phyloP scores from a whole-genome alignment of 2,888 invertebrate genomes.

The Dolichopus griseipennis region DNA sequence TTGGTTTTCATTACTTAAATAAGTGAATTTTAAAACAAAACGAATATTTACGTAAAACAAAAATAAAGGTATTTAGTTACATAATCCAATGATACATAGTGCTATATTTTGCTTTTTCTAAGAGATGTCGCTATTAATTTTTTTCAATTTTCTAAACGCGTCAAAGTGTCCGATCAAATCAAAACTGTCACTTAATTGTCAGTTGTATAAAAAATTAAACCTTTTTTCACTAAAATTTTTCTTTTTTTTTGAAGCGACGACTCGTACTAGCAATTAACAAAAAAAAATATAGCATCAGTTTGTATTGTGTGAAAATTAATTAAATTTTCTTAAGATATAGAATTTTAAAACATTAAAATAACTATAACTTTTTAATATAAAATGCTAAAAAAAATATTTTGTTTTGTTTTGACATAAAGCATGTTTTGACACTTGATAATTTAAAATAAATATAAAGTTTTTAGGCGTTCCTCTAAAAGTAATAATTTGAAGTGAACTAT shows the following conservation, averaged over 20 bases:
- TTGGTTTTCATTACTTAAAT: too few relatives aligned
- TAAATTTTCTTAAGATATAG: neutral
- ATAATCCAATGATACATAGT: too few relatives aligned
- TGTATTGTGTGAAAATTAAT: neutral
- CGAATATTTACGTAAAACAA: too few relatives aligned
- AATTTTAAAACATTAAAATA: neutral
- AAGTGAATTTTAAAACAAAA: too few relatives aligned
- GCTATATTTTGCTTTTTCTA: too few relatives aligned
- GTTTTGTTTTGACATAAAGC: slow-evolving; percentile 6
- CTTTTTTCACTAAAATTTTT: neutral
- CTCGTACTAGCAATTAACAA: neutral
- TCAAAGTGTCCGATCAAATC: too few relatives aligned
- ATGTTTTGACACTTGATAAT: slow-evolving; percentile 3
- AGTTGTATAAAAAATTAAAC: neutral
- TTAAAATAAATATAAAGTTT: neutral
- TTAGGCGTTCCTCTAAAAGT: slow-evolving; percentile 3
- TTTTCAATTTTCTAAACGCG: too few relatives aligned
- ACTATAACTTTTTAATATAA: neutral
- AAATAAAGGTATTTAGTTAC: too few relatives aligned
- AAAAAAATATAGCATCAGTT: neutral
- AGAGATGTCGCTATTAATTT: too few relatives aligned
- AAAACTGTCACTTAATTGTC: neutral
- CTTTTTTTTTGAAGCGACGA: neutral
- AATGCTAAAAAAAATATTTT: neutral
- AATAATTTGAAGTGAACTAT: neutral